Conservation (phyloP, 2,797 vertebrate species). For the Eulemur mongoz region DNA sequence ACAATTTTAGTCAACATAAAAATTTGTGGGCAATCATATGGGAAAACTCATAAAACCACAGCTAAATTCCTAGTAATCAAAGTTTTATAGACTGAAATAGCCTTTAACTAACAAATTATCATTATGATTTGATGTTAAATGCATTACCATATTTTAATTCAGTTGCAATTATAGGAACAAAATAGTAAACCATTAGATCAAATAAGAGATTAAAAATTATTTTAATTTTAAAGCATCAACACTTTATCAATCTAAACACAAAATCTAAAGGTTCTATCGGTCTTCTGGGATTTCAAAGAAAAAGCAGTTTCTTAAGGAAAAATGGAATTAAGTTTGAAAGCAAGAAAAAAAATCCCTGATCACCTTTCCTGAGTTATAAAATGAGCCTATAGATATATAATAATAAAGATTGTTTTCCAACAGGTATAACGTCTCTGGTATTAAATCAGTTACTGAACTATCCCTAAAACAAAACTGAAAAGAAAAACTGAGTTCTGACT, state of each 20-base stretch:
- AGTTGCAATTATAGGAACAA: constrained; percentile 90
- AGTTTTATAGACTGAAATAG: constrained; percentile 99
- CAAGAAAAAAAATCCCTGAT: background rate
- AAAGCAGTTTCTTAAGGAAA: constrained; percentile 72
- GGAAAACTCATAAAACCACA: constrained; percentile 96
- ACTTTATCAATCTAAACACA: constrained; percentile 79
- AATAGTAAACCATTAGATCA: constrained; percentile 83
- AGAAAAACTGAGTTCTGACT: constrained; percentile 22
- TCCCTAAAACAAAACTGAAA: constrained; percentile 30
- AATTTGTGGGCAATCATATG: constrained; percentile 95
- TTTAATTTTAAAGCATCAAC: constrained; percentile 81
- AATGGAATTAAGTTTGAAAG: constrained; percentile 65
- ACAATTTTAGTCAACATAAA: constrained; percentile 94
- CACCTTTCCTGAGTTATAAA: background rate
- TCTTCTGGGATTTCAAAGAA: constrained; percentile 67
- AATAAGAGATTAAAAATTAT: constrained; percentile 81
- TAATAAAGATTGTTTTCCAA: background rate
- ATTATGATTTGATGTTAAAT: constrained; percentile 98
- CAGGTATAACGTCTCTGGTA: background rate
- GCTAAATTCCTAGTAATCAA: constrained; percentile 99
- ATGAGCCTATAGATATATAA: background rate
- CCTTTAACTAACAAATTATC: constrained; percentile 99
- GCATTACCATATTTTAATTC: constrained; percentile 94
- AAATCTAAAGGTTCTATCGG: constrained; percentile 78
- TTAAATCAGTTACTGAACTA: constrained; percentile 60